These are phyloP conservation scores for Euspilapteryx auroguttella DNA, from an alignment of 2,888 invertebrate species.

Conservation along the genomic window DNA sequence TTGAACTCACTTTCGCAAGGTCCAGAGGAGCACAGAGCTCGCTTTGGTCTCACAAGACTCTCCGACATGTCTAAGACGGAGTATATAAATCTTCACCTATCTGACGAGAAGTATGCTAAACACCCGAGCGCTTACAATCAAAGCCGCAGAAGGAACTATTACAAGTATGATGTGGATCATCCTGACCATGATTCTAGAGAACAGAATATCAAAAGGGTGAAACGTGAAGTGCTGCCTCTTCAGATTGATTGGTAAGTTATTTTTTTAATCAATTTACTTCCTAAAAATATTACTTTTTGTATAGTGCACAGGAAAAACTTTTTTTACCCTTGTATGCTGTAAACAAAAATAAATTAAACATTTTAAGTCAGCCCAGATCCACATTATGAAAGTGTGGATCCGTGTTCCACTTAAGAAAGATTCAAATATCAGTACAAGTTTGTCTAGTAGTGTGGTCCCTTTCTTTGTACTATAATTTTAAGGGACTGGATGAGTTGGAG, in stretches of 20 bases:
- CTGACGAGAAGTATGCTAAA: conserved; percentile 28
- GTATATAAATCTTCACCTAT: conserved; percentile 49
- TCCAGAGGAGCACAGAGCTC: conserved; percentile 35
- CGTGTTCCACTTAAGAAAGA: too few relatives aligned
- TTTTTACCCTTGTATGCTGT: too few relatives aligned
- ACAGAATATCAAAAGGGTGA: conserved; percentile 21
- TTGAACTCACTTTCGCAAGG: conserved; percentile 41
- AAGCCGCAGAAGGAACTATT: conserved; percentile 3
- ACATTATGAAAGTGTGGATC: too few relatives aligned
- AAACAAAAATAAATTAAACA: too few relatives aligned
- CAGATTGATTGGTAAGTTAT: conserved; percentile 58
- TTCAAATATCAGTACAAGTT: too few relatives aligned
- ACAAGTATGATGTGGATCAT: conserved; percentile 7
- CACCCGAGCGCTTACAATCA: conserved; percentile 13
- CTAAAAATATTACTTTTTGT: too few relatives aligned
- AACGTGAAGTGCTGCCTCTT: conserved; percentile 34
- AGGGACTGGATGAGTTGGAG: too few relatives aligned
- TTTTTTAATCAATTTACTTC: too few relatives aligned
- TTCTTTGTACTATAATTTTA: too few relatives aligned
- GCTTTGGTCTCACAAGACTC: conserved; percentile 62
- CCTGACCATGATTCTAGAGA: conserved; percentile 7
- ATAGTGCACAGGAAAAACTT: too few relatives aligned
- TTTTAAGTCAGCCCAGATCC: too few relatives aligned
- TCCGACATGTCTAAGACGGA: conserved; percentile 66
- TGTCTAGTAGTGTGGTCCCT: too few relatives aligned